A percentile compares a stretch with the other conserved stretches of the same genome.
Evolutionary conservation across 53 echinoderm and acorn worm species (phyloP).

Genomic region (Arbacia lixula): DNA sequence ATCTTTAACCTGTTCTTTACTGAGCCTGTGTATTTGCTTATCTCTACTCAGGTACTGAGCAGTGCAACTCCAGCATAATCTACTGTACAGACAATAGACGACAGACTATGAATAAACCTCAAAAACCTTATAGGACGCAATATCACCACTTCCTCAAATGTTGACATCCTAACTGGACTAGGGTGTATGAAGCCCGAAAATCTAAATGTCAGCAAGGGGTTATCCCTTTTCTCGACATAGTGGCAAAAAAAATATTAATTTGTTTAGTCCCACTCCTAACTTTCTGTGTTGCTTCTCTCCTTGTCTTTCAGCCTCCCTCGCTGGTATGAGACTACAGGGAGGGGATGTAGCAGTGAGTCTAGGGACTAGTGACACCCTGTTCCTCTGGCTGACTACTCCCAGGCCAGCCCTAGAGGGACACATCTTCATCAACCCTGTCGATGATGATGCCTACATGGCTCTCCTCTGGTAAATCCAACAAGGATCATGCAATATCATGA

Average conservation of each 20-base stretch:
- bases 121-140: too few species aligned
- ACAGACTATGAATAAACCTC: too few species aligned
- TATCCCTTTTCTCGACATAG: not conserved
- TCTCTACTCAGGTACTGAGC: too few species aligned
- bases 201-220: too few species aligned
- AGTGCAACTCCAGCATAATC: too few species aligned
- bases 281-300: constrained; percentile 43
- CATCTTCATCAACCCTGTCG: constrained; percentile 94
- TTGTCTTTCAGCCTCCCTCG: constrained; percentile 75
- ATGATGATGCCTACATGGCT: constrained; percentile 85
- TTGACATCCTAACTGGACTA: too few species aligned
- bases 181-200: too few species aligned
- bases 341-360: constrained; percentile 96
- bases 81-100: too few species aligned
- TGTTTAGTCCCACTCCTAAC: not conserved
- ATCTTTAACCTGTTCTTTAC: too few species aligned
- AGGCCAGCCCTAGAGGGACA: constrained; percentile 93
- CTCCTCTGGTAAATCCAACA: constrained; percentile 94
- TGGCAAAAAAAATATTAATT: not conserved
- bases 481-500: too few species aligned
- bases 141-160: too few species aligned
- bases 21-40: too few species aligned
- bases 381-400: constrained; percentile 90
- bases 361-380: constrained; percentile 94
- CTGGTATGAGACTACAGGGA: constrained; percentile 88